These are phyloP conservation scores for Brachionus calyciflorus DNA, from an alignment of 1,140 invertebrate genomes.

Conservation along the genomic window DNA sequence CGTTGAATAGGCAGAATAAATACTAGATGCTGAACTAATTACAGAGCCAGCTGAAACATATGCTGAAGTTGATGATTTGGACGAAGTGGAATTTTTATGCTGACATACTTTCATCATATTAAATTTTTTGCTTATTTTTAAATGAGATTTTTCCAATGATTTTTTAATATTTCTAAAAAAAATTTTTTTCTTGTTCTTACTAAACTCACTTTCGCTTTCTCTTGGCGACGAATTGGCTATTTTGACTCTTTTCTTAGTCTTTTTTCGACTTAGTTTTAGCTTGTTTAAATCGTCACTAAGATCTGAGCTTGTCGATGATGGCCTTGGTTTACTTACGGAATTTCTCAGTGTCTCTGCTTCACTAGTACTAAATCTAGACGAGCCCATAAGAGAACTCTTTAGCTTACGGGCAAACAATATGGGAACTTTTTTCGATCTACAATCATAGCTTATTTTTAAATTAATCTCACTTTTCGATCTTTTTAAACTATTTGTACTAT, in stretches of 20 bases:
- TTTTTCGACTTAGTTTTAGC: not conserved
- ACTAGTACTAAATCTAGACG: not conserved
- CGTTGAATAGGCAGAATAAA: not conserved
- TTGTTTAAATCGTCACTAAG: not conserved
- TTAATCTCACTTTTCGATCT: not conserved
- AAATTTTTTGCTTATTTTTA: conserved; percentile 2
- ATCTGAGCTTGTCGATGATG: not conserved
- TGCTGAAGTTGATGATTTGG: conserved; percentile 33
- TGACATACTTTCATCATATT: not conserved
- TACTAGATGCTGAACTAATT: conserved; percentile 6
- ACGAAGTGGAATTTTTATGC: conserved; percentile 1
- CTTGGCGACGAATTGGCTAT: not conserved
- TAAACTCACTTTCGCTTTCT: not conserved
- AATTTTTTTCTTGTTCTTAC: conserved; percentile 10
- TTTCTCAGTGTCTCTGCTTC: not conserved
- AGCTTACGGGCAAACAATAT: not conserved
- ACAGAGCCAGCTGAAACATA: conserved; percentile 23
- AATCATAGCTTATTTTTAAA: not conserved
- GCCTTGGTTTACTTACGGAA: not conserved
- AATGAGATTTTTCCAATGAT: conserved; percentile 24
- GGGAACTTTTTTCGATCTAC: not conserved
- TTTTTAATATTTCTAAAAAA: conserved; percentile 27
- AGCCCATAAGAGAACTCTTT: not conserved
- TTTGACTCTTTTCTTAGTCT: not conserved
- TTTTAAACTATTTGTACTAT: not conserved